Conservation (phyloP, 2,888 invertebrate species). For the Nymphalis polychloros region DNA sequence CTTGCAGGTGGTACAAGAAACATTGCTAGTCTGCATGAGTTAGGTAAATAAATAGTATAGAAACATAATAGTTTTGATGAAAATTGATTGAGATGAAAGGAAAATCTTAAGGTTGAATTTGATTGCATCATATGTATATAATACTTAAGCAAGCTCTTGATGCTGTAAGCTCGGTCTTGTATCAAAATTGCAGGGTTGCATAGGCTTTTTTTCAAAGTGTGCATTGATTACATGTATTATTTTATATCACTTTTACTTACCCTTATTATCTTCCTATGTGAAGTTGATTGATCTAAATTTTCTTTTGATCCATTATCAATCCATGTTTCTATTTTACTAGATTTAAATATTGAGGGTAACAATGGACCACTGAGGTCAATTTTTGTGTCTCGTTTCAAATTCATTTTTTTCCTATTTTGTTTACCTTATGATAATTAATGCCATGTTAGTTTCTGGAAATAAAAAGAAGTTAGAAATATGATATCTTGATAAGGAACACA, state of each 20-base stretch:
- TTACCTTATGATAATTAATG: neutral
- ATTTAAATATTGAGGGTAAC: conserved; percentile 4
- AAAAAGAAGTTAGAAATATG: neutral
- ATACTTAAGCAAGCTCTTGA: too few species aligned
- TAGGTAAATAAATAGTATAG: too few species aligned
- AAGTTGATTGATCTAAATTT: conserved; percentile 48
- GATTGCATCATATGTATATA: too few species aligned
- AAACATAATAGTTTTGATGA: too few species aligned
- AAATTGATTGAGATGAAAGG: too few species aligned
- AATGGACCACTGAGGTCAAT: conserved; percentile 26
- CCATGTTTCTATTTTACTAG: conserved; percentile 27
- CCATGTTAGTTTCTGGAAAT: conserved; percentile 28
- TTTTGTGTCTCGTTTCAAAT: conserved; percentile 22
- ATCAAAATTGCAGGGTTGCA: neutral
- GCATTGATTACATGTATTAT: neutral
- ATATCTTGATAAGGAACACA: too few species aligned
- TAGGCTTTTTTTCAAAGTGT: neutral
- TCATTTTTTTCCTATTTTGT: conserved; percentile 16
- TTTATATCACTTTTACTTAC: conserved; percentile 47
- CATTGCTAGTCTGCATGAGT: too few species aligned
- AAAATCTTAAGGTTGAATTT: too few species aligned
- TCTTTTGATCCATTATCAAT: conserved; percentile 12
- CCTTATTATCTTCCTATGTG: conserved; percentile 69
- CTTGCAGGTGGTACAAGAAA: too few species aligned
- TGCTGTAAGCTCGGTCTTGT: neutral